Evolutionary conservation across 2,888 invertebrate species (phyloP), one percentile per base, ranked within the genome.

Genomic region (Chromoteleia sp.): DNA sequence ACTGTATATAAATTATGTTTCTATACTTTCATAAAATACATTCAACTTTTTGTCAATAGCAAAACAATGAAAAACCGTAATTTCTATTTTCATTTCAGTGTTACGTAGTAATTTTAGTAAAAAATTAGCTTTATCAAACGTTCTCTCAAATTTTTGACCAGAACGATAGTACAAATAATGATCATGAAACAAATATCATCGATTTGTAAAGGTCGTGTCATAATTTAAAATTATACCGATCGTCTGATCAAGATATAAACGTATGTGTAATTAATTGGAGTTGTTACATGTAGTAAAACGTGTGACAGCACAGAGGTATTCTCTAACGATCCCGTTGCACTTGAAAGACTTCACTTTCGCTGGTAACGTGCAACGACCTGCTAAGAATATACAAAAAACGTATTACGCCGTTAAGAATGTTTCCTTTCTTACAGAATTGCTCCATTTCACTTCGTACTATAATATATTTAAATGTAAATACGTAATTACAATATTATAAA

Each of bases 311-410:
- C 29, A 36, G 25, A 33, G 73, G 81, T 82, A 68, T 83, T 85
- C 80, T 84, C 77, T 83, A 84, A 74, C 81, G 81, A 82, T 80
- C 68, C 75, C 78, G 85, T 84, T 85, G 83, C 85, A 84, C 86
- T 80, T 71, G 84, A 81, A 84, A 84, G 86, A 86, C 86, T 88
- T 89, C 85, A 88, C 89, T 89, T 89, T 89, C 89, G 88, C 87
- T 87, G 83, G 45, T 29, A 80, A 52, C 68, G 61, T 68, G 63
- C 80, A 80, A 74, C 58, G 68, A 80, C 80, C 74, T 33, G 43
- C 80, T 68, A 56, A 45, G 10, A 67, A 68, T 12, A 63, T 21
- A 50, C 50, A 65, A 80, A 67, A 68, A 80, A 79, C 67, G 21
- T 73, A 79, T 79, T 68, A 74, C 79, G 67, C 79, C 43, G 52